Evolutionary conservation across 1,140 invertebrate genomes (phyloP), one percentile per base, ranked within the genome.

Genomic region (Oryctes rhinoceros): DNA sequence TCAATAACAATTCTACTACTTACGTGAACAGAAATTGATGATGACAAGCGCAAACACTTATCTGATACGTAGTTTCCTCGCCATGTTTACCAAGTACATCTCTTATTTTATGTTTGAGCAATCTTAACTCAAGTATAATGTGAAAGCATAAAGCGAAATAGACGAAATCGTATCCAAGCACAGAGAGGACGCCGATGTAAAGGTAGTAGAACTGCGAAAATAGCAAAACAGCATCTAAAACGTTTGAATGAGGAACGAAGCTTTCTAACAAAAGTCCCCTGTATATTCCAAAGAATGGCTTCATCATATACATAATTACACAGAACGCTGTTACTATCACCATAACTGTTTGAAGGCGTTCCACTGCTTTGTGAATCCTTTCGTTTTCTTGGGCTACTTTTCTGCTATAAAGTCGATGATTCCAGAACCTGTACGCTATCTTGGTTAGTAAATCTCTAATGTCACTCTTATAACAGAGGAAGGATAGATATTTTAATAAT

Each of bases 1-100:
- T 30, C 24, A 30, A 7, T 44, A 44, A 44, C 39, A 44, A 44
- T 7, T 7, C 9, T 4, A n/a, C 15, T 59, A 59, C 15, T 59
- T 59, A 59, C 53, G 6, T 18, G 53, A n/a, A 59, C 18, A 59
- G n/a, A 59, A 59, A 59, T 59, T 59, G 53, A 59, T 59, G 53
- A 18, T 59, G 53, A n/a, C 18, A 7, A n/a, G n/a, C n/a, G 3
- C 18, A 59, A 59, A 7, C 15, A 18, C 15, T 18, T n/a, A 59
- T 18, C 18, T 18, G 15, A 0, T 2, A 6, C 0, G 15, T 18
- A 6, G 53, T n/a, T 6, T 59, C 15, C 53, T 59, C 15, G 11
- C 18, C 6, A 18, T n/a, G 18, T 18, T 59, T 59, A 6, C 18
- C 15, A 1, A 59, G 53, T 18, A 15, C 15, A 18, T 59, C 15